A percentile compares a stretch with the other conserved stretches of the same genome.
phyloP scores from a whole-genome alignment of 2,797 vertebrate genomes.

The Pteronotus mesoamericanus region DNA sequence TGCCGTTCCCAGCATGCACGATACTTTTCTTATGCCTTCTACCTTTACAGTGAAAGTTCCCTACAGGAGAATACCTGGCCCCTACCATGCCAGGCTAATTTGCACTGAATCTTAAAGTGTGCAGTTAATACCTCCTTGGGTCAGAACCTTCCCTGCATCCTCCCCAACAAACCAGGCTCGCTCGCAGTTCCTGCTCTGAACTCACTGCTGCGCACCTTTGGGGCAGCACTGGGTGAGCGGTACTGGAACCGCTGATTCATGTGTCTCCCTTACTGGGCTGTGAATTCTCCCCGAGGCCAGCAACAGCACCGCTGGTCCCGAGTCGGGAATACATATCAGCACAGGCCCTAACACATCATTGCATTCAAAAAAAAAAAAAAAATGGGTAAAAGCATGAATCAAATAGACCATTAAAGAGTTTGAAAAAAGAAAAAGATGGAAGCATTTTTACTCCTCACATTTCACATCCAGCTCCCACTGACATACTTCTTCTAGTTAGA shows the following conservation, averaged over 20 bases:
- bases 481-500: neutral
- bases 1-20: neutral
- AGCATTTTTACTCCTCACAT: neutral
- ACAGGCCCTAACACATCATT: neutral
- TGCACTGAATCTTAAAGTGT: neutral
- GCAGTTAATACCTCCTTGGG: neutral
- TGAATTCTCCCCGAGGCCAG: neutral
- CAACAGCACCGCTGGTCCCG: neutral
- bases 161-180: accelerated
- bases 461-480: neutral
- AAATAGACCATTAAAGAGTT: neutral
- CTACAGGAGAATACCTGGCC: neutral
- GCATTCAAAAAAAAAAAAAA: neutral
- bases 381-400: neutral
- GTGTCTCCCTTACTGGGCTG: neutral
- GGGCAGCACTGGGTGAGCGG: neutral
- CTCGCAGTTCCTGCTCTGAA: neutral
- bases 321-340: neutral
- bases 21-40: neutral
- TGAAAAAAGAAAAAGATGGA: neutral
- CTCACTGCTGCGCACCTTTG: neutral
- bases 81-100: neutral
- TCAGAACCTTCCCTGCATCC: neutral
- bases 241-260: neutral
- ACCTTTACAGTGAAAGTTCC: neutral